These are phyloP conservation scores for Odontocolon sp. DNA, from an alignment of 2,888 invertebrate species.

Conservation along the genomic window DNA sequence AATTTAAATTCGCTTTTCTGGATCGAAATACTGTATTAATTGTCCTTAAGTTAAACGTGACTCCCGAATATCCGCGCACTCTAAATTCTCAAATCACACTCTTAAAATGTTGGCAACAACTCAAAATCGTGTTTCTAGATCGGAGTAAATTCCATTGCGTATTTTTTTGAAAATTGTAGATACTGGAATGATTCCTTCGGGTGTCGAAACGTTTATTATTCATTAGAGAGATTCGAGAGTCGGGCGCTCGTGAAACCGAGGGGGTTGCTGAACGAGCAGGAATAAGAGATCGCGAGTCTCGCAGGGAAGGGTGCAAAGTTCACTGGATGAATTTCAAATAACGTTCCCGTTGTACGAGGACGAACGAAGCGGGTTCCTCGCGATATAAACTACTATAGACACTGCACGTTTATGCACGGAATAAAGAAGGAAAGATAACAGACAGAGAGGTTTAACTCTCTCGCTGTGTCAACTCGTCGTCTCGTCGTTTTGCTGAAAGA, in stretches of 20 bases:
- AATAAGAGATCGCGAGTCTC: slow-evolving; percentile 31
- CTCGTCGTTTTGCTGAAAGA: slow-evolving; percentile 30
- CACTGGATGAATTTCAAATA: slow-evolving; percentile 55
- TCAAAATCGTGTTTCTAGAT: too few species aligned
- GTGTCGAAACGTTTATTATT: slow-evolving; percentile 50
- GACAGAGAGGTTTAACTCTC: neutral
- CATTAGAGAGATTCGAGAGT: slow-evolving; percentile 31
- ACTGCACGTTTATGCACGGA: slow-evolving; percentile 33
- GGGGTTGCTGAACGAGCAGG: slow-evolving; percentile 22
- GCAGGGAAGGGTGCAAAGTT: slow-evolving; percentile 45
- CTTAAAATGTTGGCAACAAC: too few species aligned
- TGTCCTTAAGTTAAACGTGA: too few species aligned
- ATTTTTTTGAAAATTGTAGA: slow-evolving; percentile 3
- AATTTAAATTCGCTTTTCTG: too few species aligned
- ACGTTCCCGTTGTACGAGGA: slow-evolving; percentile 1
- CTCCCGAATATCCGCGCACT: too few species aligned
- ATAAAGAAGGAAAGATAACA: slow-evolving; percentile 34
- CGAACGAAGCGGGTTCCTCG: neutral
- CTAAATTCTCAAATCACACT: too few species aligned
- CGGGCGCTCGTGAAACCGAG: neutral
- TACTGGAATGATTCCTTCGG: slow-evolving; percentile 9
- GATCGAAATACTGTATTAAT: too few species aligned
- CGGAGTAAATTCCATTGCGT: too few species aligned
- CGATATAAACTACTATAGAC: slow-evolving; percentile 34
- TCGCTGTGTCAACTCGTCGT: slow-evolving; percentile 36